These are phyloP conservation scores for Emydura subglobosa DNA, from an alignment of 2,113 vertebrate genomes.

Conservation along the genomic window DNA sequence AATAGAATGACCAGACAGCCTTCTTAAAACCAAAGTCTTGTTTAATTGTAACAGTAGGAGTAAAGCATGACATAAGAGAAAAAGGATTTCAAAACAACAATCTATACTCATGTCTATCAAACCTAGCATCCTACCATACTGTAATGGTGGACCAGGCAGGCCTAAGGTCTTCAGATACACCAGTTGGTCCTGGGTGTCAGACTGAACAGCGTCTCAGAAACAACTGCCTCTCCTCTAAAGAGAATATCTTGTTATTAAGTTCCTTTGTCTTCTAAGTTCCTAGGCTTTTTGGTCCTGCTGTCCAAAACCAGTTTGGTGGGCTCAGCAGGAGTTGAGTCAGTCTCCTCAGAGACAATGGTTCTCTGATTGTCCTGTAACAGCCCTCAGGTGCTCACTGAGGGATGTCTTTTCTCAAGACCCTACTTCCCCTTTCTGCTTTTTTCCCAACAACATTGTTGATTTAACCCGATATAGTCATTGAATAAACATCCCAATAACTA, in stretches of 20 bases:
- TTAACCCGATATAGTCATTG: not conserved
- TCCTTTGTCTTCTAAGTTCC: not conserved
- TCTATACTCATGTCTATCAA: not conserved
- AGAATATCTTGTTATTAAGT: not conserved
- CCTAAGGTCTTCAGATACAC: not conserved
- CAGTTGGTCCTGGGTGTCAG: not conserved
- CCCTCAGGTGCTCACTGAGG: not conserved
- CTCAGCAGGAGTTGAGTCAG: not conserved
- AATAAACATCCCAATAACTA: not conserved
- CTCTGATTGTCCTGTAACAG: not conserved
- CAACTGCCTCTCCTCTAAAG: not conserved
- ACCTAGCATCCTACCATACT: not conserved
- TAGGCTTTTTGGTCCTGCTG: not conserved
- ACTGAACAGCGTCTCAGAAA: not conserved
- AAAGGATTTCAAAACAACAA: not conserved
- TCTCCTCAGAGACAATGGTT: not conserved
- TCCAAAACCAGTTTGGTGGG: not conserved
- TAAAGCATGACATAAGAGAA: not conserved
- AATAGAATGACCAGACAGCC: not conserved
- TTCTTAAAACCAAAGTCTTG: not conserved
- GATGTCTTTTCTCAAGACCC: not conserved
- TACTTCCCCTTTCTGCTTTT: not conserved
- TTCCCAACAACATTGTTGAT: not conserved
- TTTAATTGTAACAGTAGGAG: not conserved
- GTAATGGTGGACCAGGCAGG: not conserved